A percentile compares a stretch with the other conserved stretches of the same genome.
These are phyloP conservation scores for Meandrina meandrites DNA, from an alignment of 92 coral and sea anemone genomes.

Conservation along the genomic window DNA sequence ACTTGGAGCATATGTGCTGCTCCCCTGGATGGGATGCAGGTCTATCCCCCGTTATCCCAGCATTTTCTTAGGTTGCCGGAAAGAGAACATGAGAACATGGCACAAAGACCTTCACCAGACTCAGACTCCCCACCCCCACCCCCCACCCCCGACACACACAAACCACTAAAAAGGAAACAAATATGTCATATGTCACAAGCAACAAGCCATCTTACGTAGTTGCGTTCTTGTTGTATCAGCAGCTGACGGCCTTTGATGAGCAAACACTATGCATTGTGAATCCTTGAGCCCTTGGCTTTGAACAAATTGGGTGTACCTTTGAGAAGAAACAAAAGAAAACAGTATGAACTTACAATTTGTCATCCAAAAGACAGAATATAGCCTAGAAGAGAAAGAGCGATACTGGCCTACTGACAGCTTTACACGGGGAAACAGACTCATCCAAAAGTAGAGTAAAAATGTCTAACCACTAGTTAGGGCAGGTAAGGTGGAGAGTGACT, in stretches of 20 bases:
- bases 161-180: not conserved
- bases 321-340: not conserved
- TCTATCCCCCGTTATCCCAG: no score
- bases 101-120: no score
- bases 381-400: not conserved
- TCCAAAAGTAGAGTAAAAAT: not conserved
- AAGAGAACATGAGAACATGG: no score
- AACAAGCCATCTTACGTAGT: slow-evolving; percentile 69
- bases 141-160: no score
- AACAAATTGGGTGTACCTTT: slow-evolving; percentile 94
- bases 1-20: no score
- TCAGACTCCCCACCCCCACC: no score
- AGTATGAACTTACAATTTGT: not conserved
- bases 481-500: not conserved
- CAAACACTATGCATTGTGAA: slow-evolving; percentile 91
- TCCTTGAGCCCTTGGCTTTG: slow-evolving; percentile 86
- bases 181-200: not conserved
- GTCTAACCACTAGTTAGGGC: not conserved
- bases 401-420: not conserved
- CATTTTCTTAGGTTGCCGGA: no score
- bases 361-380: not conserved
- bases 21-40: no score
- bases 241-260: slow-evolving; percentile 87
- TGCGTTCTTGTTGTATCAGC: slow-evolving; percentile 73
- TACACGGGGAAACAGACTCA: not conserved